Percentiles rank a stretch among this genome's conserved stretches.
Conservation (phyloP, 2,888 invertebrate genomes). For the Phorcus lineatus region DNA sequence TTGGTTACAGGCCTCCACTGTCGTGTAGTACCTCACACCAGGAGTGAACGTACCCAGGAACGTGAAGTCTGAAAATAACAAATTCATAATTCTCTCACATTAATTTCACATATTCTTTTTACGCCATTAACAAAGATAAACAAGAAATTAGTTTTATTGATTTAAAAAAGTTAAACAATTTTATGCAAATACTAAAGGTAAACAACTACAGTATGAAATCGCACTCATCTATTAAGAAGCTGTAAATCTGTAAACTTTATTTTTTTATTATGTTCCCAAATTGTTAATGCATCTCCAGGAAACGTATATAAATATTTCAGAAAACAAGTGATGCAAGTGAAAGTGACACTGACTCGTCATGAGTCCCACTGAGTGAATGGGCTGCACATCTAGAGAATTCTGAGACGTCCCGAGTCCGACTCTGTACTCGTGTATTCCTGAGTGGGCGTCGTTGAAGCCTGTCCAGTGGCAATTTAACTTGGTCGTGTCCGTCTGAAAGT, state of each 20-base stretch:
- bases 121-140: too few relatives aligned
- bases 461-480: not conserved
- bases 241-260: too few relatives aligned
- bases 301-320: too few relatives aligned
- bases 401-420: slow-evolving; percentile 18
- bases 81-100: too few relatives aligned
- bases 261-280: too few relatives aligned
- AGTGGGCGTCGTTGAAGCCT: slow-evolving; percentile 18
- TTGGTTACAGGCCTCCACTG: slow-evolving; percentile 33
- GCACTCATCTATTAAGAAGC: too few relatives aligned
- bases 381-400: not conserved
- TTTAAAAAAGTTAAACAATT: too few relatives aligned
- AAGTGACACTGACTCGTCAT: not conserved
- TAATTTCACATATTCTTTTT: too few relatives aligned
- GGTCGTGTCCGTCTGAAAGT: not conserved
- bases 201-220: too few relatives aligned
- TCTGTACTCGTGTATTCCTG: slow-evolving; percentile 6
- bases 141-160: too few relatives aligned
- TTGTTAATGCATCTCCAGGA: too few relatives aligned
- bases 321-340: not conserved
- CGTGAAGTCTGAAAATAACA: not conserved
- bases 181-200: too few relatives aligned
- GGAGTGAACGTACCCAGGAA: not conserved
- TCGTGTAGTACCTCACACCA: slow-evolving; percentile 25
- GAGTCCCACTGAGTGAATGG: slow-evolving; percentile 6